A percentile compares a stretch with the other conserved stretches of the same genome.
phyloP scores from a whole-genome alignment of 2,888 invertebrate species.

The Thysanoteuthis rhombus region DNA sequence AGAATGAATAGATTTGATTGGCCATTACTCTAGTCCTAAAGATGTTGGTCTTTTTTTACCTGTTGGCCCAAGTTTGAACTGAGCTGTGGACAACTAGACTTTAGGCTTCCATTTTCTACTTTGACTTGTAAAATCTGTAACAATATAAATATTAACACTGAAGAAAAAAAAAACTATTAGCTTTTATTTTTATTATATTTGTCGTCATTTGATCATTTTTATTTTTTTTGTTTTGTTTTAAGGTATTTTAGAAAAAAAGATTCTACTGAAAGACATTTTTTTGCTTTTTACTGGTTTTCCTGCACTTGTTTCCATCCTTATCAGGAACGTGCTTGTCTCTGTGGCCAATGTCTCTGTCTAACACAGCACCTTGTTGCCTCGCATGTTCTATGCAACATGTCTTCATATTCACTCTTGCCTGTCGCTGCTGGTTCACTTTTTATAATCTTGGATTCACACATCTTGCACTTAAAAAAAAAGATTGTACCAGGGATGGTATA shows the following conservation, averaged over 20 bases:
- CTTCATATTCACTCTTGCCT: constrained; percentile 12
- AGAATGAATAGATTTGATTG: neutral
- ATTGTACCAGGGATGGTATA: fast-evolving
- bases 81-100: neutral
- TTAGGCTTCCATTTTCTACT: neutral
- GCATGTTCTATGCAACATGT: neutral
- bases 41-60: neutral
- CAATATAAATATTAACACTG: neutral
- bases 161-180: neutral
- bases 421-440: neutral
- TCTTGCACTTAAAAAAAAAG: neutral
- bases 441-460: neutral
- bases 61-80: neutral
- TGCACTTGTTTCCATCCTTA: neutral
- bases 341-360: neutral
- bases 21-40: neutral
- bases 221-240: neutral
- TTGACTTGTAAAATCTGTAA: too few species aligned
- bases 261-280: neutral
- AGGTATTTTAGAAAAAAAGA: neutral
- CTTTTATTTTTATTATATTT: neutral
- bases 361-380: neutral
- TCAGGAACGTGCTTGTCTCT: neutral
- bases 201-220: too few species aligned
- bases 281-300: neutral